Base-by-base conservation (phyloP, 2,888 invertebrate genomes). In the Mamestra brassicae region DNA sequence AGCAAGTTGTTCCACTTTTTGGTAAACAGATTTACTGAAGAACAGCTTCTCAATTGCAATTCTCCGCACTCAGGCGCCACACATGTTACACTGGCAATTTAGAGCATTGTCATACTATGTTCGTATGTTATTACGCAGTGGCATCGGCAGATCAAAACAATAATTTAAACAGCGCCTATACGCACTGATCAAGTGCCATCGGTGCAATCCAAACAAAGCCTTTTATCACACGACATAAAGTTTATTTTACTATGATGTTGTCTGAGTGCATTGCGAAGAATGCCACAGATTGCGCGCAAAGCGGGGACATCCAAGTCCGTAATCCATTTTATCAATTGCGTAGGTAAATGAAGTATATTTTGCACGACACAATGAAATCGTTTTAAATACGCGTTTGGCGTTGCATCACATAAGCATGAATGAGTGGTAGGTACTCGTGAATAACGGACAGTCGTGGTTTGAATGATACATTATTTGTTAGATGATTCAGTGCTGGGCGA, bases 71-170 rank as follows among this genome's bases (percentile, higher is more conserved):
- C 17, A 66, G 57, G n/a, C 57, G 72, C 63, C 75, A 75, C 34
- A 62, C 58, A 78, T 77, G 65, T 80, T 78, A 64, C 71, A 71
- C 61, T 60, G 64, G 66, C 66, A 80, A 78, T 83, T 80, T 79
- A 70, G 62, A 76, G 62, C 74, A 78, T 80, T 80, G 85, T 85
- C 74, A 74, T 70, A 76, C 38, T 76, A 57, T 70, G 63, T 74
- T 74, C 71, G 85, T 85, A 85, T 83, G 82, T 83, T 90, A 90
- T 89, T 92, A 91, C 91, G 92, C 92, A 92, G 90, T 89, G 81
- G 80, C 84, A 85, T 86, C 85, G 81, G 84, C 85, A 88, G 87
- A 89, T 90, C 88, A 90, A 90, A 90, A 88, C 87, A 89, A 87
- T 85, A 82, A 83, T 88, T 87, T 88, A 87, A 87, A 89, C 86